phyloP scores from a whole-genome alignment of 92 coral and sea anemone genomes.

The Bergia puertoricense region DNA sequence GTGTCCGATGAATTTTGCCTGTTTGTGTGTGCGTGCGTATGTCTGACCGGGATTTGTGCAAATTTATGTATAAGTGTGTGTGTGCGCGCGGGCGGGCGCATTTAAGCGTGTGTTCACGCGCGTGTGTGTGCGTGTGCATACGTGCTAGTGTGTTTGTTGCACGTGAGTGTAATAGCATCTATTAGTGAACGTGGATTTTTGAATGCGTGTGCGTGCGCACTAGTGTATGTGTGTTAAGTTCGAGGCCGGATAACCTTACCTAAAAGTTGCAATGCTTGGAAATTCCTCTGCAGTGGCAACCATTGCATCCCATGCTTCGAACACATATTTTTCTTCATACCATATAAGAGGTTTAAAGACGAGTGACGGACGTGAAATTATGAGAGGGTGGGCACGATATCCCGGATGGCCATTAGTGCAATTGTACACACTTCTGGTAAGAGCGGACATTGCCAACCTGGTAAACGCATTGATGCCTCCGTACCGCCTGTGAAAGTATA shows the following conservation, averaged over 20 bases:
- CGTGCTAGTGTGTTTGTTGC: background rate
- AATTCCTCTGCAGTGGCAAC: constrained; percentile 60
- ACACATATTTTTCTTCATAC: constrained; percentile 70
- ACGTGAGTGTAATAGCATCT: too few relatives aligned
- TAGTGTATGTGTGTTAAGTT: background rate
- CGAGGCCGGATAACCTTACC: constrained; percentile 38
- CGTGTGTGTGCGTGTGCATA: too few relatives aligned
- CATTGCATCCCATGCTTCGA: constrained; percentile 76
- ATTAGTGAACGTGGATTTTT: background rate
- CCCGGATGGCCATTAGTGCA: constrained; percentile 58
- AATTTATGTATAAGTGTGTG: too few relatives aligned
- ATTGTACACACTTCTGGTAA: constrained; percentile 70
- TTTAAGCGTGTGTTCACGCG: too few relatives aligned
- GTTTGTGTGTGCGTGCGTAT: too few relatives aligned
- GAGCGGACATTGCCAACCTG: constrained; percentile 59
- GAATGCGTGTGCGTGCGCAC: background rate
- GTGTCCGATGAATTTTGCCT: too few relatives aligned
- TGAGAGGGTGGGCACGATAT: constrained; percentile 55
- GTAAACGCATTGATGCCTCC: constrained; percentile 50
- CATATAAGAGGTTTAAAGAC: constrained; percentile 58
- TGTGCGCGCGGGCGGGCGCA: background rate
- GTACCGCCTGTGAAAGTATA: constrained; percentile 56
- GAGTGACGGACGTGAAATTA: constrained; percentile 68
- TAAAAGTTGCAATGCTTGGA: constrained; percentile 60
- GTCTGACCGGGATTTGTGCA: too few relatives aligned